Conservation (phyloP, 2,888 invertebrate genomes). For the Agonum fuliginosum region DNA sequence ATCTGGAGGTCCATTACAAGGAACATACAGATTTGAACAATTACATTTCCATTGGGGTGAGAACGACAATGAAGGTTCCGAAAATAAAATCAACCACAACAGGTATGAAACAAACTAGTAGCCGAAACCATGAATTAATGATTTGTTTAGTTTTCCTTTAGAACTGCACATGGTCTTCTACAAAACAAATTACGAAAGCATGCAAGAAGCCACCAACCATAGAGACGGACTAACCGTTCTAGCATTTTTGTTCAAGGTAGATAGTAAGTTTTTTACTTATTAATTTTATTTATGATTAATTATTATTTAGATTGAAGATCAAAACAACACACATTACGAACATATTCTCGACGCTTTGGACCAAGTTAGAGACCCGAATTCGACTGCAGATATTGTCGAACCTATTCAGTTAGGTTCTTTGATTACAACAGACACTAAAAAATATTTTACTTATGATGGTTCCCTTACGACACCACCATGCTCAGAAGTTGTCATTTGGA, state of each 20-base stretch:
- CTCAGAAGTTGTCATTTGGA: slow-evolving; percentile 89
- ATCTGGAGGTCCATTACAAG: slow-evolving; percentile 80
- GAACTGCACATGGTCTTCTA: slow-evolving; percentile 87
- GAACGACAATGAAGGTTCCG: slow-evolving; percentile 86
- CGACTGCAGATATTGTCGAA: slow-evolving; percentile 73
- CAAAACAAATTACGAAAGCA: slow-evolving; percentile 79
- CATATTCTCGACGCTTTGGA: slow-evolving; percentile 77
- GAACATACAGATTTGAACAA: slow-evolving; percentile 82
- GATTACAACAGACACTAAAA: slow-evolving; percentile 74
- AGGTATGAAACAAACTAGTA: slow-evolving; percentile 70
- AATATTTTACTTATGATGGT: slow-evolving; percentile 90
- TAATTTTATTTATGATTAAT: slow-evolving; percentile 32
- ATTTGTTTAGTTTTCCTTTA: slow-evolving; percentile 78
- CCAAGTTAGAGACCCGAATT: slow-evolving; percentile 76
- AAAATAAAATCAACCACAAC: slow-evolving; percentile 82
- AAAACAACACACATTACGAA: slow-evolving; percentile 74
- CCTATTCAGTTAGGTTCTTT: slow-evolving; percentile 76
- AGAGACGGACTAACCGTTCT: slow-evolving; percentile 84
- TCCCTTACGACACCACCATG: slow-evolving; percentile 92
- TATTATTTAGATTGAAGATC: slow-evolving; percentile 47
- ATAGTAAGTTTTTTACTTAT: slow-evolving; percentile 40
- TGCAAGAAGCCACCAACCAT: slow-evolving; percentile 78
- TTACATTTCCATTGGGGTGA: slow-evolving; percentile 91
- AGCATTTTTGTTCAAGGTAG: slow-evolving; percentile 84
- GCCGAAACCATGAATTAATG: not conserved